Percentiles rank a stretch among this genome's conserved stretches.
Conservation (phyloP, 2,113 vertebrate genomes). For the Atractosteus spatula region DNA sequence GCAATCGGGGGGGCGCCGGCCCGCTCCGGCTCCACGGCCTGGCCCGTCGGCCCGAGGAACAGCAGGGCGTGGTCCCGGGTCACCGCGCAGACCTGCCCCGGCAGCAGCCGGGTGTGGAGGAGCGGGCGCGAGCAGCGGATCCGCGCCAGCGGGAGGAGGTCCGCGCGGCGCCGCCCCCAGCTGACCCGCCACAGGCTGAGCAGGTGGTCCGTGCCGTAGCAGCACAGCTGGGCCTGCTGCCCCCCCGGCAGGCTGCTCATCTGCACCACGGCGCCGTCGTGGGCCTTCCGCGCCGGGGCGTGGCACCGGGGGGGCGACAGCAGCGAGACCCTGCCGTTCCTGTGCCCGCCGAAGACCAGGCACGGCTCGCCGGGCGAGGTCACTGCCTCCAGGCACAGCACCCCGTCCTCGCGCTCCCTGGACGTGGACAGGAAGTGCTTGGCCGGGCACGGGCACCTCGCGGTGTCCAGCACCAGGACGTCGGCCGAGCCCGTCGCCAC, state of each 20-base stretch:
- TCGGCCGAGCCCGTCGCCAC: conserved; percentile 47
- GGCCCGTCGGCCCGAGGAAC: conserved; percentile 43
- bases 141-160: conserved; percentile 25
- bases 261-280: conserved; percentile 42
- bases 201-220: conserved; percentile 53
- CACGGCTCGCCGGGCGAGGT: conserved; percentile 28
- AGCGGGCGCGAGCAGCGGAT: conserved; percentile 45
- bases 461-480: conserved; percentile 52
- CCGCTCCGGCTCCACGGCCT: conserved; percentile 34
- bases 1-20: conserved; percentile 41
- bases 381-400: conserved; percentile 52
- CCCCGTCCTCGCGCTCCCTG: conserved; percentile 28
- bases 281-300: conserved; percentile 34
- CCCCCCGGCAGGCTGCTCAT: conserved; percentile 35
- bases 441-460: conserved; percentile 46
- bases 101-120: conserved; percentile 43
- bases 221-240: conserved; percentile 42
- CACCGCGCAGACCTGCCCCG: conserved; percentile 45
- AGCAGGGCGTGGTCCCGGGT: conserved; percentile 43
- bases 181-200: conserved; percentile 41
- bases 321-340: conserved; percentile 44
- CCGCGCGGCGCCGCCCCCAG: conserved; percentile 18
- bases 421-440: conserved; percentile 48
- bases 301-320: conserved; percentile 42
- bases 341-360: conserved; percentile 51